A percentile compares a stretch with the other conserved stretches of the same genome.
Evolutionary conservation across 2,888 invertebrate species (phyloP).

Genomic region (Cephus sareptanus): DNA sequence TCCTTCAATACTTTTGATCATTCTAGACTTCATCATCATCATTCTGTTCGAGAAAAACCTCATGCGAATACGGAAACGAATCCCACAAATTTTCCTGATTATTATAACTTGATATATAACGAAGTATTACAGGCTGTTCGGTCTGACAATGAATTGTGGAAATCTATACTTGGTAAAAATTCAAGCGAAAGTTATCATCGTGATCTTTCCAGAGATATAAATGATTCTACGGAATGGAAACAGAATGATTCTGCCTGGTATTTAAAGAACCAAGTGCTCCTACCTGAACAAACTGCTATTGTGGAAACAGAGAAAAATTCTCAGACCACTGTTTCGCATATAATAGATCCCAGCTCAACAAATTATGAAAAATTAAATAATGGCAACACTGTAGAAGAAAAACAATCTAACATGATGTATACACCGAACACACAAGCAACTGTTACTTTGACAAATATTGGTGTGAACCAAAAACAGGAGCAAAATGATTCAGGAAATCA

Average conservation of each 20-base stretch:
- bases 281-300: background rate
- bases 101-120: slow-evolving; percentile 3
- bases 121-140: background rate
- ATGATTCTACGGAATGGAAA: background rate
- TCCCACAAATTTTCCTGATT: background rate
- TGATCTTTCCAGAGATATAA: background rate
- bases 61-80: background rate
- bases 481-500: background rate
- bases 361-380: background rate
- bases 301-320: background rate
- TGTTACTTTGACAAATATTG: background rate
- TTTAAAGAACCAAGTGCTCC: background rate
- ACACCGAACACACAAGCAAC: background rate
- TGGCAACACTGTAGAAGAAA: background rate
- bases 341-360: background rate
- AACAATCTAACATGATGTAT: background rate
- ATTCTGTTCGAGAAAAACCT: background rate
- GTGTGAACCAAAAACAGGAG: background rate
- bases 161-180: background rate
- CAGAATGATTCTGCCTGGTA: background rate
- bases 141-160: background rate
- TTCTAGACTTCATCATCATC: background rate
- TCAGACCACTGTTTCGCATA: background rate
- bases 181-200: background rate
- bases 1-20: background rate